Evolutionary conservation across 2,113 vertebrate species (phyloP), one percentile per base, ranked within the genome.

Genomic region (Polypterus senegalus): DNA sequence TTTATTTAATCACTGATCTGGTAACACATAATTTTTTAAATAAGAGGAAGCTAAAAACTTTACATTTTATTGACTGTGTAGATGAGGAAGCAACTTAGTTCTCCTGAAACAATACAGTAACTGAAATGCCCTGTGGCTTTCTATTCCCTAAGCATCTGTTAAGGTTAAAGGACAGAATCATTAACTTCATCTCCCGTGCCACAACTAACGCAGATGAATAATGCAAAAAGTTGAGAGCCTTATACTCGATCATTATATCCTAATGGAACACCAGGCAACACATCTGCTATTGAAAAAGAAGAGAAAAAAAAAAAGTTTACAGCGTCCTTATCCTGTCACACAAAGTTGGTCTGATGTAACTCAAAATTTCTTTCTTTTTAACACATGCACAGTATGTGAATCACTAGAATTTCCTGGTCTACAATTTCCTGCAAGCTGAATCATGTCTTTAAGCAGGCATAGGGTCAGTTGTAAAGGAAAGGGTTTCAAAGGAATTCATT

Each of bases 301-400:
- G 74, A 57, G 66, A 70, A 46, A 73, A 74, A 59, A 27, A 1
- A 65, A 61, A 60, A 70, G 68, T 77, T 77, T 77, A 65, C 9
- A 56, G 4, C 44, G 9, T 0, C 46, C 67, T 70, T 64, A 73
- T 73, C 79, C 27, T 27, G 27, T 27, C 27, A 27, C 27, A 27
- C 27, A 27, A 27, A 27, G 27, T 27, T 27, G 27, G 27, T 27
- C 27, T 27, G 27, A 27, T 27, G 27, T 27, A 27, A 27, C 27
- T 27, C 27, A 27, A 27, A 27, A 27, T 27, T 27, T 27, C 27
- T 27, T 2, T 27, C 27, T 27, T 27, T 27, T 27, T 27, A 27
- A 27, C 27, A 27, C 27, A 27, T 27, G 27, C 27, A 27, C 27
- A 27, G 27, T 66, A 59, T 63, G 61, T 27, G 5, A 9, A 54